A percentile compares a stretch with the other conserved stretches of the same genome.
These are phyloP conservation scores for Cydia strobilella DNA, from an alignment of 1,140 invertebrate species.

Conservation along the genomic window DNA sequence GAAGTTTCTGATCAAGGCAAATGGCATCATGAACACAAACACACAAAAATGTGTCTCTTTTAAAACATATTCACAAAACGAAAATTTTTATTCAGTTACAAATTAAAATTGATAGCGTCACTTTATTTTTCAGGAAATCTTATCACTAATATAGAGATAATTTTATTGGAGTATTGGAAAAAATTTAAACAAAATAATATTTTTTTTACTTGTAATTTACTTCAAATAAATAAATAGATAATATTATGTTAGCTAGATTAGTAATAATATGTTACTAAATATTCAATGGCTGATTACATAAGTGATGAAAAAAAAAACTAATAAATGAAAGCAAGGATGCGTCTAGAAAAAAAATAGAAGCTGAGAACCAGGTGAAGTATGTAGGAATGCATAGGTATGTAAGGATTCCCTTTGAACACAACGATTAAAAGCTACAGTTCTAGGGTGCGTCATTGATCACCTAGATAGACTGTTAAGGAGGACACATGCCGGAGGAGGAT, in stretches of 20 bases:
- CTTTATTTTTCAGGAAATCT: neutral
- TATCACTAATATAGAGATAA: neutral
- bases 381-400: constrained; percentile 14
- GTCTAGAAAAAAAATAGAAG: constrained; percentile 20
- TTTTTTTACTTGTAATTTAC: neutral
- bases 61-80: neutral
- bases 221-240: neutral
- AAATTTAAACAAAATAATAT: neutral
- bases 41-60: neutral
- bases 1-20: constrained; percentile 1
- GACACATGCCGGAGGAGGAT: constrained; percentile 55
- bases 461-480: constrained; percentile 45
- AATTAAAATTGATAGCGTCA: neutral
- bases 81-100: neutral
- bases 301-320: neutral
- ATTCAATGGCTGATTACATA: constrained; percentile 9
- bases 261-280: constrained; percentile 18
- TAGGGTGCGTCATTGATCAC: constrained; percentile 37
- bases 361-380: constrained; percentile 28
- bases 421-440: constrained; percentile 22
- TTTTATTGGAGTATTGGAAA: neutral
- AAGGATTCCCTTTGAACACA: constrained; percentile 3
- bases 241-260: neutral
- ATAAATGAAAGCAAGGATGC: constrained; percentile 29
- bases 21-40: constrained; percentile 22